Base-by-base conservation (phyloP, 2,888 invertebrate genomes). In the Mythimna impura region DNA sequence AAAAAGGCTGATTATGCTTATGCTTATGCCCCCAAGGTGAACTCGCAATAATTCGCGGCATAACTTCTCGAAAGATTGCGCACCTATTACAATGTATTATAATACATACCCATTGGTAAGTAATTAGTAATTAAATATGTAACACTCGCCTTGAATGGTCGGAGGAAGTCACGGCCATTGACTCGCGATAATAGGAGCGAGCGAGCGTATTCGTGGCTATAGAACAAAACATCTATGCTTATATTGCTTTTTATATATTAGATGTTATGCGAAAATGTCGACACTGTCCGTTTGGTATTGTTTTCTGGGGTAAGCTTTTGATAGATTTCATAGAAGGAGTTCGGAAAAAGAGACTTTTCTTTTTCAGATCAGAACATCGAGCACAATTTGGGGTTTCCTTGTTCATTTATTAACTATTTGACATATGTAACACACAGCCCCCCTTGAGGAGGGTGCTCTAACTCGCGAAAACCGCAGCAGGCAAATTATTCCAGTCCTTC, bases 141-240 rank as follows among this genome's bases (percentile, higher is more conserved):
- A 76, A 72, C 84, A 78, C 73, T 87, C 79, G 87, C 89, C 85
- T 88, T 88, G 85, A 83, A 81, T 73, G 60, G 75, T 78, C 82
- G 76, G 83, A 89, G 91, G 91, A 91, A 91, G 90, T 87, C 86
- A 87, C 86, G 91, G 91, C 87, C 91, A 81, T 88, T 90, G 90
- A 90, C 91, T 82, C 80, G 58, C 72, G 89, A 91, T 90, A 90
- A 79, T 82, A 73, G 81, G 81, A 74, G 73, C 40, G 58, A n/a
- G 43, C 52, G 61, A 36, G 52, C 43, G 57, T 55, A 57, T 55
- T 71, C 25, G 55, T 50, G 52, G 62, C 36, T 71, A 63, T 63
- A 58, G 25, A 70, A 71, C 62, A 54, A 43, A 73, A 76, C 58
- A 43, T 75, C 20, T n/a, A 58, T 47, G 20, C 34, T 36, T 43